Conservation (phyloP, 2,113 vertebrate species). For the Lasiurus borealis region DNA sequence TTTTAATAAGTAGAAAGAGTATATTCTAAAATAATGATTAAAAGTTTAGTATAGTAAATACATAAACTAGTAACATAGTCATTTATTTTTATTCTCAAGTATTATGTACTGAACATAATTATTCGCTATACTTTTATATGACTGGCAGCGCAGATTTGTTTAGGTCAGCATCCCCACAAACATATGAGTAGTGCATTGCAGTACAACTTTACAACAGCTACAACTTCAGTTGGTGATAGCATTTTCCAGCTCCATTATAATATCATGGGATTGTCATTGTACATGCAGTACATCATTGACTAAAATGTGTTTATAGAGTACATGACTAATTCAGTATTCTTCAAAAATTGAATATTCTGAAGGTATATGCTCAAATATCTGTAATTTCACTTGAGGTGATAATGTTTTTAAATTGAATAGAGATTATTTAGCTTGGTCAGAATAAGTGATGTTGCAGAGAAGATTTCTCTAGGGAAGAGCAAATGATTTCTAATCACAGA, state of each 20-base stretch:
- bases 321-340: neutral
- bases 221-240: neutral
- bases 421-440: neutral
- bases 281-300: neutral
- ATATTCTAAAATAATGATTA: neutral
- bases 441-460: neutral
- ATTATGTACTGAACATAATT: too few species aligned
- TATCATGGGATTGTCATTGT: neutral
- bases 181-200: neutral
- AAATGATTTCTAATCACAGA: neutral
- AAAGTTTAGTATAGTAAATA: neutral
- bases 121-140: neutral
- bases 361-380: neutral
- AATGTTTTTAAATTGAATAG: neutral
- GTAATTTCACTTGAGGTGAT: neutral
- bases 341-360: neutral
- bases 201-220: neutral
- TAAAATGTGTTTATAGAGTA: neutral
- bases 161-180: neutral
- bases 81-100: neutral
- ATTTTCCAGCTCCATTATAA: neutral
- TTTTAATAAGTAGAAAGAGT: neutral
- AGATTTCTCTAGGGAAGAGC: neutral
- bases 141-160: neutral
- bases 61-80: neutral